These are phyloP conservation scores for Eptesicus fuscus DNA, from an alignment of 2,113 vertebrate genomes.

Conservation along the genomic window DNA sequence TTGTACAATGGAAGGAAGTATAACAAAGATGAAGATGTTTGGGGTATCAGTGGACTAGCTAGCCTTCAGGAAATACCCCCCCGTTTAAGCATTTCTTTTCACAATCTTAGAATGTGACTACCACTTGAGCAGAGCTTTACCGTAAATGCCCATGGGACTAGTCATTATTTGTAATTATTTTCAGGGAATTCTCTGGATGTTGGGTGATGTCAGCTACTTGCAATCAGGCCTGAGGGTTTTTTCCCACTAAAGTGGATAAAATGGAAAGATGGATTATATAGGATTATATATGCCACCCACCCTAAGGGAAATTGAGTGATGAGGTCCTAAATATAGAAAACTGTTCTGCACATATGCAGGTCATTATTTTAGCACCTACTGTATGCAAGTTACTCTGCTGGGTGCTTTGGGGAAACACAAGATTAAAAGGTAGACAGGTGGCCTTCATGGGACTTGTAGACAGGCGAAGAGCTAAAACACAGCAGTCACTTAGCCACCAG, in stretches of 20 bases:
- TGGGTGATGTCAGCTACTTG: not conserved
- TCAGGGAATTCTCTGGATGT: slow-evolving; percentile 11
- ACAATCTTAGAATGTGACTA: not conserved
- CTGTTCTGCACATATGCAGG: not conserved
- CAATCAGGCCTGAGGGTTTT: not conserved
- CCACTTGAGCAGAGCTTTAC: not conserved
- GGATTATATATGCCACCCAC: not conserved
- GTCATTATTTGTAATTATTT: slow-evolving; percentile 8
- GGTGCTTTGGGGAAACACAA: not conserved
- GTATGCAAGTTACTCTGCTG: not conserved
- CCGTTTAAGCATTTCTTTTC: not conserved
- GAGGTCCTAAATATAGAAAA: not conserved
- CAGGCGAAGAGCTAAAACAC: not conserved
- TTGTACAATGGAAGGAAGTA: not conserved
- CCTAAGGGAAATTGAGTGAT: not conserved
- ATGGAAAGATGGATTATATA: not conserved
- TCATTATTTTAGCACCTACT: not conserved
- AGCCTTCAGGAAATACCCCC: not conserved
- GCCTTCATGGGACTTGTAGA: not conserved
- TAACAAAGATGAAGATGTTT: not conserved
- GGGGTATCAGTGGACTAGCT: not conserved
- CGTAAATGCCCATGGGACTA: not conserved
- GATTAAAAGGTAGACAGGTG: not conserved
- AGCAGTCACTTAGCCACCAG: not conserved
- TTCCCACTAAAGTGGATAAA: not conserved